A percentile compares a stretch with the other conserved stretches of the same genome.
Conservation (phyloP, 2,888 invertebrate genomes). For the Orthosia gracilis region DNA sequence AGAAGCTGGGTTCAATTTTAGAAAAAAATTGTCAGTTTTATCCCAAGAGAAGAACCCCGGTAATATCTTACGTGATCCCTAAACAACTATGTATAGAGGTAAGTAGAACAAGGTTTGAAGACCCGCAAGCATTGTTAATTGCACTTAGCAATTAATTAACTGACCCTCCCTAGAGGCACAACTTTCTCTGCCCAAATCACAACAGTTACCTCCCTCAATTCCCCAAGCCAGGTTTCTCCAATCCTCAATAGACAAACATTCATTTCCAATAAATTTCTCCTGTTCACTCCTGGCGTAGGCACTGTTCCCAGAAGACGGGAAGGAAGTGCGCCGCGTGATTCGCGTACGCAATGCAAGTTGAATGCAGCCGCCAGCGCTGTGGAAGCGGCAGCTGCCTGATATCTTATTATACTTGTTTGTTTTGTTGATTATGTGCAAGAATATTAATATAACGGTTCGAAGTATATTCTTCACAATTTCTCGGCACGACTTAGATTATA, state of each 20-base stretch:
- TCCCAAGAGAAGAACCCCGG: no score
- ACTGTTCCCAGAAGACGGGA: conserved; percentile 83
- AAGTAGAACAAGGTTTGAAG: no score
- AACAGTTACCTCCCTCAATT: background rate
- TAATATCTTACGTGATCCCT: no score
- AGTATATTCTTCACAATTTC: no score
- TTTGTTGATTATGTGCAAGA: conserved; percentile 21
- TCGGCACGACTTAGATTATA: no score
- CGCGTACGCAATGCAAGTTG: conserved; percentile 75
- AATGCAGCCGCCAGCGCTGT: conserved; percentile 52
- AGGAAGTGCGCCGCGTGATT: conserved; percentile 83
- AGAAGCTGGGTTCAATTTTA: no score
- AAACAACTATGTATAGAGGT: no score
- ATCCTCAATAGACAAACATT: conserved; percentile 44
- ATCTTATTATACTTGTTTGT: conserved; percentile 29
- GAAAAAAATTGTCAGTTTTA: no score
- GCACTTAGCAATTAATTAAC: background rate
- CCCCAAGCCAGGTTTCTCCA: conserved; percentile 36
- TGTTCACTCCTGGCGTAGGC: conserved; percentile 50
- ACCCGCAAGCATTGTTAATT: background rate
- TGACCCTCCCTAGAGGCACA: background rate
- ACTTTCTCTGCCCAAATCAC: conserved; percentile 20
- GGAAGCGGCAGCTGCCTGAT: conserved; percentile 32
- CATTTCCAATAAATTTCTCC: conserved; percentile 70
- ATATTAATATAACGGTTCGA: no score